These are phyloP conservation scores for Damaliscus lunatus DNA, from an alignment of 2,113 vertebrate genomes.

Conservation along the genomic window DNA sequence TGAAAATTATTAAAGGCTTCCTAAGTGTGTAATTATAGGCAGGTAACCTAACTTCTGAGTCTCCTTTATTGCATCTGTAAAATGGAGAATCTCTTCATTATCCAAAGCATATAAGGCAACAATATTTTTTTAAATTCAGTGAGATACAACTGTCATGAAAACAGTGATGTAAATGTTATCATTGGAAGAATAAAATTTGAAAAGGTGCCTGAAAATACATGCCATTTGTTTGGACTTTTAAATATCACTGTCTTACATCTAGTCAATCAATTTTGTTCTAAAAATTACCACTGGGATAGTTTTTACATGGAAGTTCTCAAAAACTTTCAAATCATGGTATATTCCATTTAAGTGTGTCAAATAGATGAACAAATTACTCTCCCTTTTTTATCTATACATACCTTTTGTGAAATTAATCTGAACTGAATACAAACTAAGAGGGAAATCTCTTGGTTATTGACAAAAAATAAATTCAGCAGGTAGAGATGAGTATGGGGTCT, in stretches of 20 bases:
- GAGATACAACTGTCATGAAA: background rate
- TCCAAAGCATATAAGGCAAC: background rate
- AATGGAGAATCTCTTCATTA: background rate
- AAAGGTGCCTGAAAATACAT: background rate
- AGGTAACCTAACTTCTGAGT: background rate
- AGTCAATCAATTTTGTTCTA: background rate
- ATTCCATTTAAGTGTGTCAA: background rate
- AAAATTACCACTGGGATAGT: background rate
- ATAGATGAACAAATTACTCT: background rate
- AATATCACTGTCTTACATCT: background rate
- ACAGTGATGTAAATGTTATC: background rate
- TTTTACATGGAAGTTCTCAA: background rate
- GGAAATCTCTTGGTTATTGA: background rate
- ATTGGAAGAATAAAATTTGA: background rate
- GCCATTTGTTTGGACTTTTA: background rate
- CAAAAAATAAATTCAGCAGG: background rate
- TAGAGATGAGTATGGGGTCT: background rate
- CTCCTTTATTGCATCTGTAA: background rate
- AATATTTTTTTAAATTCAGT: background rate
- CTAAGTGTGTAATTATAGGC: background rate
- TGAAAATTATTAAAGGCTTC: slow-evolving; percentile 11
- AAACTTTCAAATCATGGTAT: slow-evolving; percentile 1
- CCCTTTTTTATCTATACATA: background rate
- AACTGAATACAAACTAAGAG: background rate
- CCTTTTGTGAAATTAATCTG: background rate